phyloP scores from a whole-genome alignment of 2,113 vertebrate genomes.

The Phocoena sinus region DNA sequence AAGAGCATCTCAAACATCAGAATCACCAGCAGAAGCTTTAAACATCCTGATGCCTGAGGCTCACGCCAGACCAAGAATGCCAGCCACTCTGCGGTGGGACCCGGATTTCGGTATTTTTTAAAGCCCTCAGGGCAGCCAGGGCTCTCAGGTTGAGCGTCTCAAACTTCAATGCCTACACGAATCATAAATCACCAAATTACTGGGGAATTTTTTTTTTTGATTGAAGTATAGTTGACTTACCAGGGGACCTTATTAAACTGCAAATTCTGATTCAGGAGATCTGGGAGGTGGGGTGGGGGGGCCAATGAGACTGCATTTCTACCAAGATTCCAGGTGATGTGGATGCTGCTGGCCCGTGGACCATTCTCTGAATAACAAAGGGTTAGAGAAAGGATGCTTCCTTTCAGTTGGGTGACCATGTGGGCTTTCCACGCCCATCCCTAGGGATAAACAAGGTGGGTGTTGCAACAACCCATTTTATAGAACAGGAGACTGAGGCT shows the following conservation, averaged over 20 bases:
- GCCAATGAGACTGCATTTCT: not conserved
- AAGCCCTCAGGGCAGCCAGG: not conserved
- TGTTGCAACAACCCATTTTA: not conserved
- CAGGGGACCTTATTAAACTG: not conserved
- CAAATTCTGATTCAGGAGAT: not conserved
- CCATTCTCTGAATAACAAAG: not conserved
- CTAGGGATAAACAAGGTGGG: not conserved
- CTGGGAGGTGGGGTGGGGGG: not conserved
- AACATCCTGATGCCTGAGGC: not conserved
- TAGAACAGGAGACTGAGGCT: not conserved
- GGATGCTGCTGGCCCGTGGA: not conserved
- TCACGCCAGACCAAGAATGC: not conserved
- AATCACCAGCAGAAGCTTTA: not conserved
- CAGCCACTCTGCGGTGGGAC: not conserved
- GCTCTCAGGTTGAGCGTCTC: not conserved
- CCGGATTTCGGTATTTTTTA: not conserved
- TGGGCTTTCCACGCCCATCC: not conserved
- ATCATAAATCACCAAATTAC: not conserved
- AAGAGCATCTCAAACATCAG: not conserved
- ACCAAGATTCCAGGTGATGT: too few species aligned
- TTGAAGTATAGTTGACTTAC: not conserved
- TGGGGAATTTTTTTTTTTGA: not conserved
- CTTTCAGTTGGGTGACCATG: not conserved
- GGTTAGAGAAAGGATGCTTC: not conserved
- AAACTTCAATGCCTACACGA: not conserved